Base-by-base conservation (phyloP, 2,888 invertebrate species). In the Caenorhabditis sp. region DNA sequence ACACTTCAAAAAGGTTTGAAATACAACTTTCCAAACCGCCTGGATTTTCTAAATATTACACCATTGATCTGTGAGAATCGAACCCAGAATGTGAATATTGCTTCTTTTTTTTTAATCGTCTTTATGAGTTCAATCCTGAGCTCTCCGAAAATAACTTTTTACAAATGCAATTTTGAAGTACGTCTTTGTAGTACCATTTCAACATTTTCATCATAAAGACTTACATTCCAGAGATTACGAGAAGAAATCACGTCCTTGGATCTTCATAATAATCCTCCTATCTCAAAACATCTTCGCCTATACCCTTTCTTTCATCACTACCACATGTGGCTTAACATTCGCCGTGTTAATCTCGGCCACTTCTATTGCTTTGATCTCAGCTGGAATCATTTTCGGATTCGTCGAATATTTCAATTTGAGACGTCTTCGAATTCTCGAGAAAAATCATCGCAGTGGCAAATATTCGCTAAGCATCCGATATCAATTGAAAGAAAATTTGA, bases 381-480 rank as follows among this genome's bases (percentile, higher is more conserved):
- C 73, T 10, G 73, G 52, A 26, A 49, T 69, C 20, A 68, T 74
- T 21, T 74, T 66, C 20, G 53, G 53, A 1, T 20, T 70, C 8
- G 69, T 74, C 36, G 73, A 70, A 17, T 69, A 61, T 14, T 67
- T 70, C 61, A 74, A 69, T 25, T 53, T 50, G 5, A 50, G 57
- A 63, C 61, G 69, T 23, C 53, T 74, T 12, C 20, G 59, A 53
- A 27, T 60, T 23, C 38, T 74, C 12, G 73, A 74, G 36, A 50
- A 57, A 14, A 63, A 73, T 23, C 73, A 74, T 69, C 63, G 69
- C 0, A 60, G 52, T 20, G 59, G 66, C 21, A 63, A 69, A 43
- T 74, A 74, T 62, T 67, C 73, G 1, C 36, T 74, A 25, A 74
- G 73, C 20, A 69, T 74, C 27, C 38, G 73, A 61, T 74, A 74